These are phyloP conservation scores for Ctenopoma kingsleyae DNA, from an alignment of 2,797 vertebrate species.

Conservation along the genomic window DNA sequence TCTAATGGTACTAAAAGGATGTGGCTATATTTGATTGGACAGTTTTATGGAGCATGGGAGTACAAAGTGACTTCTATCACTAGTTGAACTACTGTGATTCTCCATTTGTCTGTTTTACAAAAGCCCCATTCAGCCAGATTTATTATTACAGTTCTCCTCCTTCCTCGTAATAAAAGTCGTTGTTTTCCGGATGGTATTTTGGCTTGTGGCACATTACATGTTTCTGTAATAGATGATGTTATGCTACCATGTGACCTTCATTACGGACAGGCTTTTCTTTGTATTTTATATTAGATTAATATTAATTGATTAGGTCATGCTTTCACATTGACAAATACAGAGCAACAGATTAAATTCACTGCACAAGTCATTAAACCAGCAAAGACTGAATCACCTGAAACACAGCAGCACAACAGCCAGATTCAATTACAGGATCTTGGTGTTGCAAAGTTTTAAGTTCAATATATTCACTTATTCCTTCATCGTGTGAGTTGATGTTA, in stretches of 20 bases:
- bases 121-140: constrained; percentile 32
- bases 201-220: constrained; percentile 13
- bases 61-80: not conserved
- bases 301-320: too few species aligned
- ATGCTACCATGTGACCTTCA: constrained; percentile 23
- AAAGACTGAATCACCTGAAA: too few species aligned
- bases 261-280: not conserved
- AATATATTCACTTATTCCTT: too few species aligned
- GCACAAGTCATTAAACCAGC: too few species aligned
- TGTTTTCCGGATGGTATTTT: constrained; percentile 3
- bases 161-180: constrained; percentile 1
- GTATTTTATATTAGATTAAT: not conserved
- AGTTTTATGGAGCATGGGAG: not conserved
- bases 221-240: not conserved
- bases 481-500: too few species aligned
- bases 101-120: constrained; percentile 22
- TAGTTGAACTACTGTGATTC: not conserved
- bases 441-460: too few species aligned
- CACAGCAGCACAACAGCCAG: too few species aligned
- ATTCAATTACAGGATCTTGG: too few species aligned
- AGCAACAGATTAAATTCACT: too few species aligned
- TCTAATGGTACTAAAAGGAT: not conserved
- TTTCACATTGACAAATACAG: too few species aligned
- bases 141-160: constrained; percentile 4
- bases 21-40: not conserved